Percentiles rank a stretch among this genome's conserved stretches.
Evolutionary conservation across 1,140 invertebrate species (phyloP).

Genomic region (Eupeodes corollae): DNA sequence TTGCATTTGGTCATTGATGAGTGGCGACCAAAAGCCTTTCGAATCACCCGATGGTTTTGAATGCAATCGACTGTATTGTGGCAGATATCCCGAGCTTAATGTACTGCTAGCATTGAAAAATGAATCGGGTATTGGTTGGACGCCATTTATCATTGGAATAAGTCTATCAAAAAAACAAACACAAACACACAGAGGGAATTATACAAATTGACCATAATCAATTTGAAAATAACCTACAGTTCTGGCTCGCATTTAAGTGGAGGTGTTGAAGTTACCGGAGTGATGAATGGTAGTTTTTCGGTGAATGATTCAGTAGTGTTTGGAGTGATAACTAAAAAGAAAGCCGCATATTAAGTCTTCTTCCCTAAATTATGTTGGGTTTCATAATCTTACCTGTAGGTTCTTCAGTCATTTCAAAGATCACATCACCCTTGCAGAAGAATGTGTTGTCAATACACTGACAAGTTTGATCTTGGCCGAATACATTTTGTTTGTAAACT

Average conservation of each 20-base stretch:
- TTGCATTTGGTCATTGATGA: conserved; percentile 43
- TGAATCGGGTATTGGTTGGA: conserved; percentile 40
- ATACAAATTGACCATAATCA: not conserved
- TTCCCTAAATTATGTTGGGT: too few species aligned
- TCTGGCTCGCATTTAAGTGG: conserved; percentile 40
- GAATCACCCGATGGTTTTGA: conserved; percentile 20
- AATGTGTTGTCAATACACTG: conserved; percentile 67
- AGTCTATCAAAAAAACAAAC: conserved; percentile 24
- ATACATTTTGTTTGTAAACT: conserved; percentile 20
- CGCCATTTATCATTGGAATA: conserved; percentile 44
- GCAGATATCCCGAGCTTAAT: conserved; percentile 37
- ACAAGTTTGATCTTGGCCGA: conserved; percentile 43
- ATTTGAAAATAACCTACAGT: conserved; percentile 25
- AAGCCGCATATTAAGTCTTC: too few species aligned
- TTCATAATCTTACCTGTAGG: not conserved
- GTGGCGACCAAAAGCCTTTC: conserved; percentile 53
- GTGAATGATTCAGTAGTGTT: not conserved
- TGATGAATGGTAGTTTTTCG: conserved; percentile 20
- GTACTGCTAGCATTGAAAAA: conserved; percentile 49
- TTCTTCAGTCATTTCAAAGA: not conserved
- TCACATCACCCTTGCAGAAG: conserved; percentile 38
- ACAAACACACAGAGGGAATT: not conserved
- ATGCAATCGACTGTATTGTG: conserved; percentile 41
- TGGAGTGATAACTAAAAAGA: too few species aligned
- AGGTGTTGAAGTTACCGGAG: conserved; percentile 40